Percentiles rank a stretch among this genome's conserved stretches.
These are phyloP conservation scores for Lordiphosa clarofinis DNA, from an alignment of 1,140 invertebrate species.

Conservation along the genomic window DNA sequence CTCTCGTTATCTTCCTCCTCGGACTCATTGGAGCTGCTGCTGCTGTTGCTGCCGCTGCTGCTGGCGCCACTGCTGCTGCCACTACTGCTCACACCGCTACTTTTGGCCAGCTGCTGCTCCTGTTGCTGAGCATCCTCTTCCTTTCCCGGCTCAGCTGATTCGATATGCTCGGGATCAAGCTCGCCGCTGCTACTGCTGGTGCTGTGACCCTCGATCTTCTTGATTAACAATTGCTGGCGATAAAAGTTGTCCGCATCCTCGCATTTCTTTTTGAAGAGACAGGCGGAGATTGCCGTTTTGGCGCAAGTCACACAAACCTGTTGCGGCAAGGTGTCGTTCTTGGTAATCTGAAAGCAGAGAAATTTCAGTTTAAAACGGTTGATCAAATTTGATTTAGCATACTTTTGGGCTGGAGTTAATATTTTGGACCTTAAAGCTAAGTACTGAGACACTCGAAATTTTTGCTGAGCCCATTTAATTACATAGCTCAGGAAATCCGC, in stretches of 20 bases:
- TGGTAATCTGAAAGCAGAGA: slow-evolving; percentile 48
- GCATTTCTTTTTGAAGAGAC: slow-evolving; percentile 74
- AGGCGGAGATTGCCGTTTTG: slow-evolving; percentile 70
- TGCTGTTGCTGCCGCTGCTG: slow-evolving; percentile 49
- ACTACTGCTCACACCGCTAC: slow-evolving; percentile 36
- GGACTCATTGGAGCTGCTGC: slow-evolving; percentile 49
- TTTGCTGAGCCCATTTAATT: no score
- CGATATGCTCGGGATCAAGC: slow-evolving; percentile 1
- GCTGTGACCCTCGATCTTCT: slow-evolving; percentile 54
- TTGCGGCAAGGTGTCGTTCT: slow-evolving; percentile 72
- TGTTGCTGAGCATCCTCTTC: slow-evolving; percentile 27
- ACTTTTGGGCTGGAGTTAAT: no score
- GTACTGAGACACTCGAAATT: no score
- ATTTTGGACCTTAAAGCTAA: no score
- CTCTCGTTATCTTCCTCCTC: slow-evolving; percentile 15
- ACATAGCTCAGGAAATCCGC: no score
- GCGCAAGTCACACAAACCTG: slow-evolving; percentile 74
- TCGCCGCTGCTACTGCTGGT: slow-evolving; percentile 6
- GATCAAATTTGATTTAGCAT: no score
- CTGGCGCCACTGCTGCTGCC: slow-evolving; percentile 22
- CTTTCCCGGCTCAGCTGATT: neutral
- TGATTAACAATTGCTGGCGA: slow-evolving; percentile 68
- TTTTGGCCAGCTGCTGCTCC: slow-evolving; percentile 9
- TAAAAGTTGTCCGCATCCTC: slow-evolving; percentile 76
- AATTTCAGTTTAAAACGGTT: no score